Evolutionary conservation across 2,797 vertebrate species (phyloP), one percentile per base, ranked within the genome.

Genomic region (Hyperoplus lanceolatus): DNA sequence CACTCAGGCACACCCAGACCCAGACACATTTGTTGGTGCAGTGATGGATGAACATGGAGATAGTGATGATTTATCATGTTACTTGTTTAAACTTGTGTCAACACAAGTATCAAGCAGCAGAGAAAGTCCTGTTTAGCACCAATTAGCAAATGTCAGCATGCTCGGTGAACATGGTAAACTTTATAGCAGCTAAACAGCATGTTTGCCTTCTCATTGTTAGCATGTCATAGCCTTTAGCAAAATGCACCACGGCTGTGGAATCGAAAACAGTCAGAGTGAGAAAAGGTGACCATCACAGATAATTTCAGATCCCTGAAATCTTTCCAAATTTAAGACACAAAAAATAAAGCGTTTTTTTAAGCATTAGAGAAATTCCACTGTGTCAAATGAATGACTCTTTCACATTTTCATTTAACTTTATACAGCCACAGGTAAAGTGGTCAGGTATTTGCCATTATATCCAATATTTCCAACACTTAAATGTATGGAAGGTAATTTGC

Each of bases 41-140:
- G 13, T 54, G 60, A 70, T 49, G 14, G 62, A 59, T 43, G 13
- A 70, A 51, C 15, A 10, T 4, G 13, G 21, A 64, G 70, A 77
- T 70, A 81, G 69, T 2, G 58, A 77, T 51, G 15, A 63, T 73
- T 87, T 73, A 68, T 67, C 21, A 57, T 55, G 77, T 70, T 11
- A 64, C 43, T 60, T 73, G n/a, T 55, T 76, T 3, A 59, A 46
- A 71, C 62, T 66, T n/a, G 16, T 12, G 16, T 29, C 29, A 29
- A 36, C 4, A 56, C 42, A 57, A 45, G 39, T 39, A 5, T 60
- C 39, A 11, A 9, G 2, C 39, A 50, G 42, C 18, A 68, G n/a
- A 51, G 46, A 48, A 15, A 1, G 5, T 36, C 1, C 21, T 21
- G 11, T 66, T 48, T 45, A 13, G 21, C 1, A 6, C 43, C 14